A percentile compares a stretch with the other conserved stretches of the same genome.
phyloP scores from a whole-genome alignment of 2,888 invertebrate genomes.

The Pardosa pseudoannulata region DNA sequence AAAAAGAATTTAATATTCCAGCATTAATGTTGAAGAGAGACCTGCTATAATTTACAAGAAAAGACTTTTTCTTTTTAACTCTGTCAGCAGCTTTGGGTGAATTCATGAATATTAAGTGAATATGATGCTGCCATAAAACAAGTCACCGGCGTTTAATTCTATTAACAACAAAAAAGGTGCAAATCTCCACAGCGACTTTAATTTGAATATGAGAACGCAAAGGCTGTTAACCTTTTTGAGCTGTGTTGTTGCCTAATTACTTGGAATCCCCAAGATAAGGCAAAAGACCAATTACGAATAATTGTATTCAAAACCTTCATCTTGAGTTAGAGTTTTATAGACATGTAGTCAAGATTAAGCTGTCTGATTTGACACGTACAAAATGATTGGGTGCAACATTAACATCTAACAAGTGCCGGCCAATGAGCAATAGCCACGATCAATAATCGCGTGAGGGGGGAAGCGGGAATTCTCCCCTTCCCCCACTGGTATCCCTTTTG shows the following conservation, averaged over 20 bases:
- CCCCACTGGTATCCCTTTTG: not conserved
- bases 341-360: not conserved
- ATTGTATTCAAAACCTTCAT: slow-evolving; percentile 17
- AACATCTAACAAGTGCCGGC: slow-evolving; percentile 17
- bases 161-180: too few relatives aligned
- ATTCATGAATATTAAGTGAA: too few relatives aligned
- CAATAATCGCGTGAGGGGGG: not conserved
- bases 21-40: too few relatives aligned
- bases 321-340: slow-evolving; percentile 5
- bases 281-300: slow-evolving; percentile 6
- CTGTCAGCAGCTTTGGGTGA: too few relatives aligned
- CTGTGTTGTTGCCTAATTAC: not conserved
- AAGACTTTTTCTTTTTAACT: too few relatives aligned
- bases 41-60: too few relatives aligned
- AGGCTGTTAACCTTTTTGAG: not conserved
- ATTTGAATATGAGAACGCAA: not conserved
- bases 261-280: not conserved
- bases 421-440: slow-evolving; percentile 9
- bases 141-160: too few relatives aligned
- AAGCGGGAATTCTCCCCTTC: not conserved
- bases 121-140: too few relatives aligned
- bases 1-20: too few relatives aligned
- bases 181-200: too few relatives aligned
- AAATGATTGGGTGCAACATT: slow-evolving; percentile 10
- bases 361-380: slow-evolving; percentile 12